Evolutionary conservation across 2,888 invertebrate genomes (phyloP).

Genomic region (Drosophila fungiperda): DNA sequence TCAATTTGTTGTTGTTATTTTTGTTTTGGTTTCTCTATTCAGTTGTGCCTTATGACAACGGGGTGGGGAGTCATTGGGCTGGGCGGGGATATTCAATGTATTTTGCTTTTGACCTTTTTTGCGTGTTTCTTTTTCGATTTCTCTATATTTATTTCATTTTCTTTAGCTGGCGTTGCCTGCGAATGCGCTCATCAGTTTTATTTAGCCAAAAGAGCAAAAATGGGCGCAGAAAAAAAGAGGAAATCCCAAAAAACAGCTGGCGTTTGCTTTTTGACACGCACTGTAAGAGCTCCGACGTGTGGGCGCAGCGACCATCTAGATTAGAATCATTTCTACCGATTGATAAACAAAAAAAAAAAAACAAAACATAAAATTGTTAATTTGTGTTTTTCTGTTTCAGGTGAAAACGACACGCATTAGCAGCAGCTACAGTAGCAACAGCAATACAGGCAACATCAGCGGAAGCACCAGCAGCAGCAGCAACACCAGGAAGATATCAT

Average conservation of each 20-base stretch:
- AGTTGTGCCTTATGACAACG: constrained; percentile 44
- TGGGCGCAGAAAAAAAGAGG: neutral
- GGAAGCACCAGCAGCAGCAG: constrained; percentile 74
- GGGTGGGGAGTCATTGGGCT: neutral
- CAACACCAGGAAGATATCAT: constrained; percentile 64
- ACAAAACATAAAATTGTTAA: neutral
- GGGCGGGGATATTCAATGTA: constrained; percentile 6
- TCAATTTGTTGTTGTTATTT: constrained; percentile 8
- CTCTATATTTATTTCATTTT: constrained; percentile 15
- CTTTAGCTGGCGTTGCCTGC: constrained; percentile 52
- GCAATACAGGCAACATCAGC: constrained; percentile 67
- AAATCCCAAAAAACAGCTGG: constrained; percentile 62
- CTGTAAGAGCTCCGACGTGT: constrained; percentile 8
- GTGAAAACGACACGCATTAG: constrained; percentile 86
- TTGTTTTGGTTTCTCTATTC: constrained; percentile 13
- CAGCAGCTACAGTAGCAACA: constrained; percentile 76
- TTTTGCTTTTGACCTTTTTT: constrained; percentile 16
- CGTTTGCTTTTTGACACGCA: constrained; percentile 37
- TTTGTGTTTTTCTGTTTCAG: constrained; percentile 79
- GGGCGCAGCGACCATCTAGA: constrained; percentile 2
- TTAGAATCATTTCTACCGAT: constrained; percentile 40
- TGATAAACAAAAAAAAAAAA: constrained; percentile 64
- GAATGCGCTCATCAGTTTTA: constrained; percentile 75
- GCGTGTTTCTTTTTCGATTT: constrained; percentile 1
- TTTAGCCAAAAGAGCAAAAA: constrained; percentile 57